Evolutionary conservation across 2,888 invertebrate genomes (phyloP).

Genomic region (Alviniconcha strummeri): DNA sequence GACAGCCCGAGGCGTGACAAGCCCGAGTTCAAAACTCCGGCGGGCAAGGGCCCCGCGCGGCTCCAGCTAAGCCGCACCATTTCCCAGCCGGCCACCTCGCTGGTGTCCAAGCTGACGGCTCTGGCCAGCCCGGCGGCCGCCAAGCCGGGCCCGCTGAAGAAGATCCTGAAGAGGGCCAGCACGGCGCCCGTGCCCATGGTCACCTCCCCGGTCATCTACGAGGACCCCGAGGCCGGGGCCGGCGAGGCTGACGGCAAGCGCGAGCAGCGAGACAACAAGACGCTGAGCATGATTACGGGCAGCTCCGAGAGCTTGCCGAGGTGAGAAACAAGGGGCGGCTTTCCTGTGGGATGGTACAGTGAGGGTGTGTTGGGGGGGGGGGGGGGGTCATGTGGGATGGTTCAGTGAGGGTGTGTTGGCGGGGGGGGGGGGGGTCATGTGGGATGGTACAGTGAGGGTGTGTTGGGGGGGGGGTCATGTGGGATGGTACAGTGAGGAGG

Average conservation of each 20-base stretch:
- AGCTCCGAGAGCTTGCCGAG: constrained; percentile 71
- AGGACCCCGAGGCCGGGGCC: constrained; percentile 41
- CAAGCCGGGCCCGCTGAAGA: constrained; percentile 51
- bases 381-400: no score
- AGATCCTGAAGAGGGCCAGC: constrained; percentile 58
- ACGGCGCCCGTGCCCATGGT: constrained; percentile 52
- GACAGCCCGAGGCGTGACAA: constrained; percentile 2
- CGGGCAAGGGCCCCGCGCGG: constrained; percentile 1
- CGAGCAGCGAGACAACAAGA: constrained; percentile 42
- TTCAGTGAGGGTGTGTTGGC: no score
- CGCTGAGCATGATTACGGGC: constrained; percentile 67
- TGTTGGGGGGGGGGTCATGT: background rate
- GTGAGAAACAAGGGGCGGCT: constrained; percentile 42
- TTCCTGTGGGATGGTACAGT: no score
- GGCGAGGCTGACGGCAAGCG: constrained; percentile 32
- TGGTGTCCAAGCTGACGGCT: background rate
- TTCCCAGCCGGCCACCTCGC: constrained; percentile 3
- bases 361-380: no score
- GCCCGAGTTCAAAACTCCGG: constrained; percentile 12
- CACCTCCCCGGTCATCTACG: constrained; percentile 49
- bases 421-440: background rate
- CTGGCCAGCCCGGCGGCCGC: constrained; percentile 7
- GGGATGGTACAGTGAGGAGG: background rate
- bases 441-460: background rate
- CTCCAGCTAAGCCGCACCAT: constrained; percentile 28